Evolutionary conservation across 2,888 invertebrate species (phyloP).

Genomic region (Diaphora mendica): DNA sequence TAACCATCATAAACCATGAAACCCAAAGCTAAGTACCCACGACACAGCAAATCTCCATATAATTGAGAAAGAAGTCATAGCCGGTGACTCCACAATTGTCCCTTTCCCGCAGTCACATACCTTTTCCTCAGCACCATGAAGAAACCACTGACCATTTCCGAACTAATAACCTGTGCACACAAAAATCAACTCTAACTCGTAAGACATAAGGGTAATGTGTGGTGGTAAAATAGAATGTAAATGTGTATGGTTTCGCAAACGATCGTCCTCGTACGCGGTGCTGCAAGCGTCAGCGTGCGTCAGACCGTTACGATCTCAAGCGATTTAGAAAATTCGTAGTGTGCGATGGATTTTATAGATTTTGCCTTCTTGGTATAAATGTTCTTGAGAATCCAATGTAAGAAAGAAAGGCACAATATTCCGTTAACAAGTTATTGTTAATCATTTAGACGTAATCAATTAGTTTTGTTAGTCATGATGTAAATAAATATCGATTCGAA

Average conservation of each 20-base stretch:
- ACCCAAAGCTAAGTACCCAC: slow-evolving; percentile 13
- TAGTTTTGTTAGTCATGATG: too few relatives aligned
- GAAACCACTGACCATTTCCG: slow-evolving; percentile 25
- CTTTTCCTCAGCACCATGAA: slow-evolving; percentile 37
- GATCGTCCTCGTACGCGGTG: slow-evolving; percentile 57
- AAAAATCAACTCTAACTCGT: slow-evolving; percentile 20
- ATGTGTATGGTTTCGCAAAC: slow-evolving; percentile 48
- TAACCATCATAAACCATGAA: slow-evolving; percentile 23
- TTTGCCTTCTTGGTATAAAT: slow-evolving; percentile 4
- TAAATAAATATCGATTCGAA: too few relatives aligned
- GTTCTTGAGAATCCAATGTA: neutral
- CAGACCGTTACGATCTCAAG: slow-evolving; percentile 57
- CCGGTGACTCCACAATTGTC: slow-evolving; percentile 39
- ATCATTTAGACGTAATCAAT: neutral
- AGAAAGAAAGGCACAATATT: neutral
- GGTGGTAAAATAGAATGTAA: slow-evolving; percentile 48
- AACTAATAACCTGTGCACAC: slow-evolving; percentile 1
- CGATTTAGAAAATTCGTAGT: slow-evolving; percentile 39
- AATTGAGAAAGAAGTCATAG: slow-evolving; percentile 41
- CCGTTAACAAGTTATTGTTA: neutral
- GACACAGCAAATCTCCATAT: slow-evolving; percentile 21
- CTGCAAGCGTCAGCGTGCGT: slow-evolving; percentile 44
- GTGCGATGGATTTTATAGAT: slow-evolving; percentile 23
- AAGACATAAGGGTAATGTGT: slow-evolving; percentile 2
- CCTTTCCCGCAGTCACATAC: slow-evolving; percentile 38